These are phyloP conservation scores for Drosophila kohkoa DNA, from an alignment of 1,140 invertebrate genomes.

Conservation along the genomic window DNA sequence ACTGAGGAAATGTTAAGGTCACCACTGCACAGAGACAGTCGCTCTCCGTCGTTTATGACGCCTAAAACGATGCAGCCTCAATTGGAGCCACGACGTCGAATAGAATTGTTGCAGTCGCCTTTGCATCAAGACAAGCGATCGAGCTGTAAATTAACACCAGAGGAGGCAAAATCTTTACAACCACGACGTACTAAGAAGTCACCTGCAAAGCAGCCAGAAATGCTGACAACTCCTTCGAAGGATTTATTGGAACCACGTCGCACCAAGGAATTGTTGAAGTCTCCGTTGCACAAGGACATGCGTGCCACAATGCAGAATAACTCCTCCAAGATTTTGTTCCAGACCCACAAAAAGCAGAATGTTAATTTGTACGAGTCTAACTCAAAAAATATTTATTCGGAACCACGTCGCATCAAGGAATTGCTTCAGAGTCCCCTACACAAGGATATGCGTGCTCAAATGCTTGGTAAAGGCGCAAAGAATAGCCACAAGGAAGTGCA, in stretches of 20 bases:
- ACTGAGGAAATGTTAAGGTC: neutral
- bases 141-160: neutral
- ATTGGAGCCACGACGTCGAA: constrained; percentile 16
- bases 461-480: no score
- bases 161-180: neutral
- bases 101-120: constrained; percentile 23
- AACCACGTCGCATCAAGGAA: neutral
- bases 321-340: neutral
- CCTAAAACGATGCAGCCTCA: neutral
- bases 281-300: constrained; percentile 1
- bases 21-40: neutral
- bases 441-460: constrained; percentile 4
- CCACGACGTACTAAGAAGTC: neutral
- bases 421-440: neutral
- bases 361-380: no score
- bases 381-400: neutral
- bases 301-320: neutral
- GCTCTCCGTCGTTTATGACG: neutral
- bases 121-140: constrained; percentile 5
- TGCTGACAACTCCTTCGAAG: no score
- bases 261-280: neutral
- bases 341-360: neutral
- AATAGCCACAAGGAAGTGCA: neutral
- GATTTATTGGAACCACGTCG: neutral
- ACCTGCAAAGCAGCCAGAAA: neutral